Evolutionary conservation across 2,888 invertebrate genomes (phyloP), one percentile per base, ranked within the genome.

Genomic region (Lomographa bimaculata): DNA sequence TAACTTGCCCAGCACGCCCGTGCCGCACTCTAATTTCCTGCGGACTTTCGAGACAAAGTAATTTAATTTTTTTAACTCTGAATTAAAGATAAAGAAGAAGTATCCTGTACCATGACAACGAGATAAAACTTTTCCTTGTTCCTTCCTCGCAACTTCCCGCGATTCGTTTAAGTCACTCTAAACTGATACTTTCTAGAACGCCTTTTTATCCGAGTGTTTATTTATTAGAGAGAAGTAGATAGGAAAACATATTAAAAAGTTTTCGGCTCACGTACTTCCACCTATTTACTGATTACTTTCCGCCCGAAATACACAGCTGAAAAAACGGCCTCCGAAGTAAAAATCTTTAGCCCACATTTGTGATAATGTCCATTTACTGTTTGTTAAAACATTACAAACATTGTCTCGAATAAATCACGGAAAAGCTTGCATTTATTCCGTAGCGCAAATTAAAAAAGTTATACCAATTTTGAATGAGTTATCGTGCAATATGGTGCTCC

Each of bases 401-500:
- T 58, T 74, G 66, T 64, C 60, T 65, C 57, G 60, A 66, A 83
- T 85, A 84, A 86, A 84, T 87, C 84, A 79, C 56, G 51, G 62
- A 55, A 74, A 74, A 76, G 70, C 77, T 70, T 79, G 79, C 79
- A 79, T 80, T 80, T 79, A 79, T 82, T 73, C 71, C 71, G 74
- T 66, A 62, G 68, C 72, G 76, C 67, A 82, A 84, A 86, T 86
- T 86, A 85, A 85, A 86, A 87, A 87, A 87, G 85, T 86, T 85
- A 71, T 61, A 68, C 75, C 74, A 81, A 82, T 83, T 82, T 79
- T 71, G 74, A 76, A 77, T 83, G 86, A 87, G 82, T 86, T 87
- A 86, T 84, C 79, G 74, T 81, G 72, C 75, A 78, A 71, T 76
- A 70, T 40, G 38, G 47, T 74, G 74, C 74, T 69, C 68, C 69